Evolutionary conservation across 2,888 invertebrate genomes (phyloP).

Genomic region (Scrobipalpa costella): DNA sequence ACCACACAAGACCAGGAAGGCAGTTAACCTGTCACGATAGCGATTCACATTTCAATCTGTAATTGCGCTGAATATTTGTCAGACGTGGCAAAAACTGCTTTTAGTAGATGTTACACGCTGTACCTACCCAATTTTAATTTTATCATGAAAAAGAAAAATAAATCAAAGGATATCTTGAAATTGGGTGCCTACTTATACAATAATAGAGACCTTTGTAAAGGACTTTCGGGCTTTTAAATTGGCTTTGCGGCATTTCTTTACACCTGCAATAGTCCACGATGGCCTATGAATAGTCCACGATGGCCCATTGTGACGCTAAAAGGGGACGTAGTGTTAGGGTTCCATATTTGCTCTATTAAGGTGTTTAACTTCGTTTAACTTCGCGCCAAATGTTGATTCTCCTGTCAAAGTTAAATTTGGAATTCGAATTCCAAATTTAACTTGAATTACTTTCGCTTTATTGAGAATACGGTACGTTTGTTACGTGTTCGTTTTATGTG

Average conservation of each 20-base stretch:
- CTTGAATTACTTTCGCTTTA: background rate
- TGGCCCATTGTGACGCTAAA: background rate
- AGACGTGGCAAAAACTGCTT: no score
- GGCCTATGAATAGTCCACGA: background rate
- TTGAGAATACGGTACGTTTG: background rate
- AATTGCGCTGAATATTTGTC: no score
- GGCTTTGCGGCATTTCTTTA: background rate
- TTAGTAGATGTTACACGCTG: no score
- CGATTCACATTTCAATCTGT: no score
- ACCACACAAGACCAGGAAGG: no score
- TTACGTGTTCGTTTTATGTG: background rate
- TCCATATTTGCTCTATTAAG: slow-evolving; percentile 12
- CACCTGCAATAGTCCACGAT: background rate
- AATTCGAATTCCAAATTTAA: slow-evolving; percentile 9
- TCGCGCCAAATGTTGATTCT: slow-evolving; percentile 14
- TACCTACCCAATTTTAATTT: no score
- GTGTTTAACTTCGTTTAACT: slow-evolving; percentile 8
- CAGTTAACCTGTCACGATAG: no score
- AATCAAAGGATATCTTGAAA: no score
- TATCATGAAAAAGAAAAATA: no score
- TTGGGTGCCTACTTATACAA: no score
- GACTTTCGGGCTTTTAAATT: background rate
- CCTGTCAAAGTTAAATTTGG: background rate
- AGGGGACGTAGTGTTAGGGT: no score
- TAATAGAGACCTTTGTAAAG: no score